Base-by-base conservation (phyloP, 2,797 vertebrate species). In the Jordanella pulchra region DNA sequence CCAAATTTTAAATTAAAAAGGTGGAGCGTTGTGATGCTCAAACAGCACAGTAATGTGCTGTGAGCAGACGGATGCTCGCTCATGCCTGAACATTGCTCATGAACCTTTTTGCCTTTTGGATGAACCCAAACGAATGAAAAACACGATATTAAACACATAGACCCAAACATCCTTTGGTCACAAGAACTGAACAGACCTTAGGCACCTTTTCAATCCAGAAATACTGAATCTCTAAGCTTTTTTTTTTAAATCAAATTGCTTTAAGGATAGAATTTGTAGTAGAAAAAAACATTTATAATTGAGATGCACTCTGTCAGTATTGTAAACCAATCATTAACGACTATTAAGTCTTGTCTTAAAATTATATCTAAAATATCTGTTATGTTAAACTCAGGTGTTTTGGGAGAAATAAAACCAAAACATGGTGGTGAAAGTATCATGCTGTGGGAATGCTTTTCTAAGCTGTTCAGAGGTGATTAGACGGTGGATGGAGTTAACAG, bases 1-100 rank as follows among this genome's bases (percentile, higher is more conserved):
- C 88, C 85, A 89, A 87, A 76, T 88, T 81, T 61, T 64, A 84
- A 88, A 91, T 90, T 84, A 88, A 90, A 90, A 87, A 83, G 77
- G 53, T 27, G 70, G 55, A 80, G 72, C 74, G 84, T 73, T 73
- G 66, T 69, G 77, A 76, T 73, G 79, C 84, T 79, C 73, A 78
- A 78, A 71, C 63, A 73, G 68, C 75, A 35, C 73, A 77, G 73
- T 25, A 56, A 72, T 70, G 84, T 9, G 44, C 69, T 39, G 72
- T 75, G 74, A 67, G 45, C 69, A 50, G 76, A 86, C 73, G 73
- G 75, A 82, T 27, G 78, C 65, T 82, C 60, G 21, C 80, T 77
- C 69, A 72, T 68, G 68, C 72, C 72, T 72, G 64, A 82, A 69
- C 77, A 66, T 78, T 83, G 77, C 86, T 75, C 77, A 66, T 67